Conservation (phyloP, 2,888 invertebrate genomes). For the Limnephilus marmoratus region DNA sequence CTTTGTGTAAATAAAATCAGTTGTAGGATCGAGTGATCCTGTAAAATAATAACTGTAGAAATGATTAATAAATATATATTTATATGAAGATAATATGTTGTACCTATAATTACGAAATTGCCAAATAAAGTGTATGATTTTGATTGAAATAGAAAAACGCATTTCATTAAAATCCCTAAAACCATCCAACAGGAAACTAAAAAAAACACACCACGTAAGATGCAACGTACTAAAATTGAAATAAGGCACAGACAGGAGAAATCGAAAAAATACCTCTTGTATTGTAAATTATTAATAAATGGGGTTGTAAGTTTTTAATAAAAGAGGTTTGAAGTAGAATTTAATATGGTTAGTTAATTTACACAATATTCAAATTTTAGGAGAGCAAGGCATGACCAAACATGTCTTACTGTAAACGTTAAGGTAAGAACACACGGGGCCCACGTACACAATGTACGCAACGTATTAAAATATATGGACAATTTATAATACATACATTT, state of each 20-base stretch:
- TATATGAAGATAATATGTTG: slow-evolving; percentile 62
- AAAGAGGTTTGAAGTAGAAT: neutral
- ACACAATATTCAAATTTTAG: neutral
- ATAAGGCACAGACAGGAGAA: neutral
- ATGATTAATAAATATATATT: slow-evolving; percentile 62
- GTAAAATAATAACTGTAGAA: slow-evolving; percentile 50
- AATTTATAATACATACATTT: too few relatives aligned
- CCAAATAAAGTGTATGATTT: slow-evolving; percentile 66
- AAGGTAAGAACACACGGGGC: too few relatives aligned
- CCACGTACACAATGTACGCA: too few relatives aligned
- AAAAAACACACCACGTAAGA: neutral
- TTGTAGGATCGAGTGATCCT: slow-evolving; percentile 40
- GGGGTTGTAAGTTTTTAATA: too few relatives aligned
- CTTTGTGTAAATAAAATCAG: slow-evolving; percentile 56
- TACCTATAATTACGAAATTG: slow-evolving; percentile 59
- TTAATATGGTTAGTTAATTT: neutral
- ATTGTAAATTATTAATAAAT: neutral
- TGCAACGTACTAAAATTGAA: neutral
- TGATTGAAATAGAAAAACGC: slow-evolving; percentile 50
- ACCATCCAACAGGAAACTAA: neutral
- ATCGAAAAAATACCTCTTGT: neutral
- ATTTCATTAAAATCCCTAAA: slow-evolving; percentile 32
- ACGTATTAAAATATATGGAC: too few relatives aligned
- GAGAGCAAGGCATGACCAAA: neutral
- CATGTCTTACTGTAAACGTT: neutral